Evolutionary conservation across 2,113 vertebrate species (phyloP).

Genomic region (Rynchops niger): DNA sequence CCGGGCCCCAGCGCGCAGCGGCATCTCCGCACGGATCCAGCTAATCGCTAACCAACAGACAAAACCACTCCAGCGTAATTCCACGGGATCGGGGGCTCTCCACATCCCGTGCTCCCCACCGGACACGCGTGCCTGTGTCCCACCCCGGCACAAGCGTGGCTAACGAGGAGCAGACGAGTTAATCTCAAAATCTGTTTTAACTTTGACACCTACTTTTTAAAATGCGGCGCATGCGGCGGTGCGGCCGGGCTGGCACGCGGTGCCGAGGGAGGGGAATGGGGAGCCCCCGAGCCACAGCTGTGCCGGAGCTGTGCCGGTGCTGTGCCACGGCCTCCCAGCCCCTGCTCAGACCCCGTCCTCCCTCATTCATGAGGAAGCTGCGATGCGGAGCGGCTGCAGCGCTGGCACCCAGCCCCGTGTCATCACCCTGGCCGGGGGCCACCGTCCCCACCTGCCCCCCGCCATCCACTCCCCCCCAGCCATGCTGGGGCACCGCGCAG

Average conservation of each 20-base stretch:
- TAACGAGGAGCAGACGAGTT: background rate
- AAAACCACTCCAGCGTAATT: background rate
- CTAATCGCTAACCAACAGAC: background rate
- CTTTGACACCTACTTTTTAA: conserved; percentile 28
- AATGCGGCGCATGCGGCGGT: background rate
- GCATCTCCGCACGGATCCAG: background rate
- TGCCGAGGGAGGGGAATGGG: background rate
- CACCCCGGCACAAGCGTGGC: background rate
- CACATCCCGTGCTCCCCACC: background rate
- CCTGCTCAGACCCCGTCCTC: background rate
- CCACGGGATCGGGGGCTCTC: background rate
- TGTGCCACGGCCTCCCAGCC: background rate
- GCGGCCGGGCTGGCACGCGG: background rate
- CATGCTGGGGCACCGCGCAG: accelerated
- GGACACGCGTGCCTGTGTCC: background rate
- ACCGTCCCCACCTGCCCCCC: conserved; percentile 34
- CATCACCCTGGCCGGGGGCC: background rate
- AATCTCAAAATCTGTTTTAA: conserved; percentile 21
- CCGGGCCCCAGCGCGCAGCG: background rate
- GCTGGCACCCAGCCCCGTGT: background rate
- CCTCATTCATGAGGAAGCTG: background rate
- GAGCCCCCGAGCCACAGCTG: accelerated
- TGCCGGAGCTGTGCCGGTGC: accelerated
- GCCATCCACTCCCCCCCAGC: background rate
- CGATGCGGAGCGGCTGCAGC: background rate